phyloP scores from a whole-genome alignment of 1,140 invertebrate genomes.

The Bradysia coprophila region DNA sequence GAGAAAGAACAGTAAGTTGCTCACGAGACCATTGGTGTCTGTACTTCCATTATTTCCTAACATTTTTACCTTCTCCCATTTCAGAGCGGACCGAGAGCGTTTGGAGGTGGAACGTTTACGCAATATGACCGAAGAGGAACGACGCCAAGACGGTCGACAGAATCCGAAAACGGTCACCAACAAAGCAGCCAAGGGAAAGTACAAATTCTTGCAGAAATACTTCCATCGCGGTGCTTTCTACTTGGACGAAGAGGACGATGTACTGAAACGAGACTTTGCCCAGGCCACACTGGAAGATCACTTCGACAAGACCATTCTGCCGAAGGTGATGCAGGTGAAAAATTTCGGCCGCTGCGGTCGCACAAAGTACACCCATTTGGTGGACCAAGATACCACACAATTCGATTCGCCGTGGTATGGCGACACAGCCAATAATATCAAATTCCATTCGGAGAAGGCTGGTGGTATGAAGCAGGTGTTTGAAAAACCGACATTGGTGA shows the following conservation, averaged over 20 bases:
- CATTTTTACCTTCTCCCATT: slow-evolving; percentile 8
- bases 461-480: slow-evolving; percentile 95
- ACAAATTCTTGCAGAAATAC: slow-evolving; percentile 99
- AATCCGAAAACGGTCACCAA: slow-evolving; percentile 92
- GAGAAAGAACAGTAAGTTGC: slow-evolving; percentile 71
- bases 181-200: slow-evolving; percentile 93
- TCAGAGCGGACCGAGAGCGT: slow-evolving; percentile 62
- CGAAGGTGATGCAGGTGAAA: slow-evolving; percentile 99
- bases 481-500: slow-evolving; percentile 62
- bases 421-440: slow-evolving; percentile 65
- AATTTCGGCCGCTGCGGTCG: slow-evolving; percentile 97
- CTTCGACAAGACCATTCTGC: slow-evolving; percentile 96
- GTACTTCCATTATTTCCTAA: background rate
- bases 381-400: slow-evolving; percentile 97
- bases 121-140: slow-evolving; percentile 93
- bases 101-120: slow-evolving; percentile 80
- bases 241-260: slow-evolving; percentile 83
- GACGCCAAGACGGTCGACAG: slow-evolving; percentile 66
- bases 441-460: slow-evolving; percentile 75
- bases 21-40: no score
- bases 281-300: slow-evolving; percentile 96
- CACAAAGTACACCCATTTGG: slow-evolving; percentile 98
- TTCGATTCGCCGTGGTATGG: slow-evolving; percentile 94
- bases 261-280: slow-evolving; percentile 90
- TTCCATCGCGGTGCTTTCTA: slow-evolving; percentile 99